Percentiles rank a stretch among this genome's conserved stretches.
These are phyloP conservation scores for Stegana nigrithorax DNA, from an alignment of 2,888 invertebrate genomes.

Conservation along the genomic window DNA sequence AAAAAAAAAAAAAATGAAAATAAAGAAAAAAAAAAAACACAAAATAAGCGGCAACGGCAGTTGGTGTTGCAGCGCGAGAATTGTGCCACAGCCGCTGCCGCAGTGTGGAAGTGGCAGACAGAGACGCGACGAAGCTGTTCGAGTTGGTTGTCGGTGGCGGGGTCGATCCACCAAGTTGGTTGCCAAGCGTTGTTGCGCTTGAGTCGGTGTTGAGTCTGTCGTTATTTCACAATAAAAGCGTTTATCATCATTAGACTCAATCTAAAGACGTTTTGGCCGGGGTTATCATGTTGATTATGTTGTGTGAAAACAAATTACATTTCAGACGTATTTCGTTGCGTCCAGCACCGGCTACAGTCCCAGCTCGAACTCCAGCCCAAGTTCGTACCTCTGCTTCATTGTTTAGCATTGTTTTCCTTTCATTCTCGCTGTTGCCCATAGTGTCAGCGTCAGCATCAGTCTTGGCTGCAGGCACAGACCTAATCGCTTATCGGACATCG, in stretches of 20 bases:
- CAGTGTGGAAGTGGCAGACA: slow-evolving; percentile 28
- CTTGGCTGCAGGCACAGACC: too few species aligned
- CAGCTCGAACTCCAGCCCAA: slow-evolving; percentile 7
- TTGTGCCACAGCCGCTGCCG: slow-evolving; percentile 16
- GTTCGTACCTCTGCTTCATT: slow-evolving; percentile 12
- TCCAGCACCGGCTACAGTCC: too few species aligned
- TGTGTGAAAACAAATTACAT: slow-evolving; percentile 69
- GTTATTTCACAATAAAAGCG: slow-evolving; percentile 63
- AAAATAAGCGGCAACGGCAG: slow-evolving; percentile 26
- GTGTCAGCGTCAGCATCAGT: not conserved
- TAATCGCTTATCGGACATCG: too few species aligned
- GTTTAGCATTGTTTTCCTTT: slow-evolving; percentile 12
- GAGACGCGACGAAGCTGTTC: slow-evolving; percentile 15
- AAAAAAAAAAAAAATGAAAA: too few species aligned
- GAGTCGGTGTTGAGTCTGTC: slow-evolving; percentile 59
- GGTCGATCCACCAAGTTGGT: not conserved
- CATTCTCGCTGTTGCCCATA: not conserved
- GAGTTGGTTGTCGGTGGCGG: too few species aligned
- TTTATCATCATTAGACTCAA: slow-evolving; percentile 69
- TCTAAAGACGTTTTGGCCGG: slow-evolving; percentile 66
- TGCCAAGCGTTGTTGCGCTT: slow-evolving; percentile 19
- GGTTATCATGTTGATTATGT: slow-evolving; percentile 69
- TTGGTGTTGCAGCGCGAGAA: slow-evolving; percentile 14
- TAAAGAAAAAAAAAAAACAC: too few species aligned
- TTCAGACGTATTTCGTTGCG: slow-evolving; percentile 59